Conservation (phyloP, 1,140 invertebrate genomes). For the Sitophilus oryzae region DNA sequence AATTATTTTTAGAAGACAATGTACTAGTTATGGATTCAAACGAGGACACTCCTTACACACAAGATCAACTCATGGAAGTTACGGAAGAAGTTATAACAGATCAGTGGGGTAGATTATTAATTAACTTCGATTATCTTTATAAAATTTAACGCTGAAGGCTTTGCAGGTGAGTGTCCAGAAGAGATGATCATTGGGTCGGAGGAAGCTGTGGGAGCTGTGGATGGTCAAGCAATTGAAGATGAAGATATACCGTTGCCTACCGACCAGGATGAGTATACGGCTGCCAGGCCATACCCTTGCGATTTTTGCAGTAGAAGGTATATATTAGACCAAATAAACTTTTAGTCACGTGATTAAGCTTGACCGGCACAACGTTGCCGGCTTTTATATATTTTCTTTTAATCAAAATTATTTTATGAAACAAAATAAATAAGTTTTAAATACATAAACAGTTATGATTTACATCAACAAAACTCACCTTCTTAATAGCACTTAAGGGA, state of each 20-base stretch:
- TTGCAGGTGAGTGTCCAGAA: conserved; percentile 35
- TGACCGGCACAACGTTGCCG: too few species aligned
- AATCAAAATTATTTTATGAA: too few species aligned
- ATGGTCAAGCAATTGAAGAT: conserved; percentile 58
- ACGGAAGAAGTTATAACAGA: conserved; percentile 73
- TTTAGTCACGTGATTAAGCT: too few species aligned
- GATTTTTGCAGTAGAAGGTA: conserved; percentile 71
- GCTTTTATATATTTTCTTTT: too few species aligned
- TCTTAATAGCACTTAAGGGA: too few species aligned
- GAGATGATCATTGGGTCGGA: conserved; percentile 42
- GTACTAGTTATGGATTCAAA: conserved; percentile 41
- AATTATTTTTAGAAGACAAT: conserved; percentile 37
- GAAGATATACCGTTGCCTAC: conserved; percentile 71
- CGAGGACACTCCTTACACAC: conserved; percentile 35
- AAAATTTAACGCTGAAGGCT: too few species aligned
- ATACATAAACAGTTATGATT: too few species aligned
- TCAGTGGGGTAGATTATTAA: conserved; percentile 64
- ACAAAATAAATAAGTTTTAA: too few species aligned
- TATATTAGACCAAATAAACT: too few species aligned
- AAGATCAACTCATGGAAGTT: conserved; percentile 45
- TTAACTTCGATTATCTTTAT: too few species aligned
- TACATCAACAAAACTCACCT: too few species aligned
- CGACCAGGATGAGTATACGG: conserved; percentile 75
- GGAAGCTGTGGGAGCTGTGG: conserved; percentile 52
- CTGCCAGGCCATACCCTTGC: conserved; percentile 74